phyloP scores from a whole-genome alignment of 2,797 vertebrate species.

The Diceros bicornis region DNA sequence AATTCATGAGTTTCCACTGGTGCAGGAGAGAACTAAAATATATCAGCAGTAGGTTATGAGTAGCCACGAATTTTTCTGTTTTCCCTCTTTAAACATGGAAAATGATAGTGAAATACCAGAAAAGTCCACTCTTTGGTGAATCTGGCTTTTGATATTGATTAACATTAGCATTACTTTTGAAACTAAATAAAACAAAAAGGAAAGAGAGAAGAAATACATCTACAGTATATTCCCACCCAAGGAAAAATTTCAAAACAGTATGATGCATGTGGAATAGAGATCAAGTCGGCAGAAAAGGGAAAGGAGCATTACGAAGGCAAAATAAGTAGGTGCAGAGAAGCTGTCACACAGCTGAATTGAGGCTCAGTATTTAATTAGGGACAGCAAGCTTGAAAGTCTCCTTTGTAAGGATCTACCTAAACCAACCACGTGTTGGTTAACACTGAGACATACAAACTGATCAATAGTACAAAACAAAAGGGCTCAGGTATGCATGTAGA shows the following conservation, averaged over 20 bases:
- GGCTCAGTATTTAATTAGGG: constrained; percentile 87
- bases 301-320: constrained; percentile 56
- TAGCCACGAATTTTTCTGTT: constrained; percentile 32
- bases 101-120: constrained; percentile 16
- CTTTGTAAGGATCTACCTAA: constrained; percentile 80
- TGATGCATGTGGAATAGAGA: constrained; percentile 83
- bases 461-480: constrained; percentile 91
- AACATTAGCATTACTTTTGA: constrained; percentile 64
- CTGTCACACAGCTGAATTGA: constrained; percentile 81
- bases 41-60: constrained; percentile 45
- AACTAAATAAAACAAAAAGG: constrained; percentile 22
- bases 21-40: constrained; percentile 35
- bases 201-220: constrained; percentile 39
- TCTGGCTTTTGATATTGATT: constrained; percentile 51
- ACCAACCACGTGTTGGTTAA: constrained; percentile 87
- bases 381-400: constrained; percentile 84
- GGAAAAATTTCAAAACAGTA: constrained; percentile 65
- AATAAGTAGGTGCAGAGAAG: constrained; percentile 78
- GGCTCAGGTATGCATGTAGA: constrained; percentile 90
- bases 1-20: constrained; percentile 54
- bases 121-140: background rate
- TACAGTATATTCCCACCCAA: background rate
- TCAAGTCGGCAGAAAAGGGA: constrained; percentile 78
- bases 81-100: constrained; percentile 9
- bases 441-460: constrained; percentile 87